Percentiles rank a stretch among this genome's conserved stretches.
These are phyloP conservation scores for Exephanes ischioxanthus DNA, from an alignment of 2,888 invertebrate genomes.

Conservation along the genomic window DNA sequence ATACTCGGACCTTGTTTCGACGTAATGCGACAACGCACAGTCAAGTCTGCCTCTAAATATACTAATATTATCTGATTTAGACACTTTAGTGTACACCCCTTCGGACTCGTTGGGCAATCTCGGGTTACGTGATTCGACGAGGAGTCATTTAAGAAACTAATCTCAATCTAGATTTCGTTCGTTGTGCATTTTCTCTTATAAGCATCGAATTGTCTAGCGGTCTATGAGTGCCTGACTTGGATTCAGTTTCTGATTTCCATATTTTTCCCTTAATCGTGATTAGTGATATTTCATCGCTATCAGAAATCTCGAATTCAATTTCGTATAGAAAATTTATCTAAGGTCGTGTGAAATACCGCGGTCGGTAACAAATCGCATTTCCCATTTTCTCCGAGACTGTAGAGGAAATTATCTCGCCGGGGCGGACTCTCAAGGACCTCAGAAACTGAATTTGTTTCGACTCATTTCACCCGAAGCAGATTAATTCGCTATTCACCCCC, in stretches of 20 bases:
- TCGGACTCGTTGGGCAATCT: slow-evolving; percentile 48
- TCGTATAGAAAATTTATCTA: background rate
- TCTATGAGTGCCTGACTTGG: background rate
- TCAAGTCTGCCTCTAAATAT: slow-evolving; percentile 50
- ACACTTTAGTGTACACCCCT: slow-evolving; percentile 27
- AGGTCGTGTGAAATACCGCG: too few species aligned
- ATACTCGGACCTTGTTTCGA: slow-evolving; percentile 44
- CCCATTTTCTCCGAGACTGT: too few species aligned
- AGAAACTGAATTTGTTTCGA: background rate
- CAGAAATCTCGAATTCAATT: background rate
- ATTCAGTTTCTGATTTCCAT: background rate
- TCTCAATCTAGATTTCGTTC: slow-evolving; percentile 44
- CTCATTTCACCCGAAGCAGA: background rate
- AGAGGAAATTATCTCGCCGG: background rate
- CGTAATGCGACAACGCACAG: slow-evolving; percentile 32
- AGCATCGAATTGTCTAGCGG: slow-evolving; percentile 52
- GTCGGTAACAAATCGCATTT: too few species aligned
- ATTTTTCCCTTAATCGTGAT: background rate
- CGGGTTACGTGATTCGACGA: slow-evolving; percentile 35
- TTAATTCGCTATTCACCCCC: slow-evolving; percentile 44
- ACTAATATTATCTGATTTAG: slow-evolving; percentile 63
- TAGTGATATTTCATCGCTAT: background rate
- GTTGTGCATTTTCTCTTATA: slow-evolving; percentile 39
- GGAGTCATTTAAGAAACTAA: slow-evolving; percentile 42
- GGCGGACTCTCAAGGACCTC: background rate